Evolutionary conservation across 2,113 vertebrate genomes (phyloP), one percentile per base, ranked within the genome.

Genomic region (Bufo gargarizans): DNA sequence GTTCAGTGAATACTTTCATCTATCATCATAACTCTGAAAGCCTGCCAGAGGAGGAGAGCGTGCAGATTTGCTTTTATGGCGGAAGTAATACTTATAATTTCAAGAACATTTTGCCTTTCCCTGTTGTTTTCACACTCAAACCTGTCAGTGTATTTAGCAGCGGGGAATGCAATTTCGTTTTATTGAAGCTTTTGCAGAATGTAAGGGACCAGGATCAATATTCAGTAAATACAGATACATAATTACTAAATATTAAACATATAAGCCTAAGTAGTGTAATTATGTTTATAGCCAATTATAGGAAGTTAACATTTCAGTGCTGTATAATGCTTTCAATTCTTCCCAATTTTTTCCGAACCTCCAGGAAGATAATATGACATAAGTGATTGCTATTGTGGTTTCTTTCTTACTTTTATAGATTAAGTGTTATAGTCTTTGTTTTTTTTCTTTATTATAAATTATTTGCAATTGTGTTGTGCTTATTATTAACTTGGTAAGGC

Each of bases 1-100:
- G 91, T 92, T 90, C 89, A 90, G 86, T 91, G 93, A 91, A 89
- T 91, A 91, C 91, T 94, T 93, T 91, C 94, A 94, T 95, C 93
- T 94, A 86, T 93, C 88, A 89, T 91, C 91, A 89, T 91, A 93
- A 94, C 93, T 92, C 92, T 69, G 63, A 91, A 92, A 78, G 87
- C 85, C 90, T 93, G 92, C 89, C 91, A 93, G 91, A 91, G 89
- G 92, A 92, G 91, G 91, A 92, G 92, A 91, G 89, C 84, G 90
- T 43, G 86, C 0, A 53, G 90, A 93, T 92, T 90, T 93, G 85
- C 89, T 93, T 82, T 91, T 87, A 84, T 90, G 92, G 89, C 90
- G 93, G 89, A 92, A 89, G 90, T 91, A 90, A 91, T 90, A 93
- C 90, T 90, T 94, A 89, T 91, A 85, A 88, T 83, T 74, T 74